These are phyloP conservation scores for Staurois parvus DNA, from an alignment of 2,797 vertebrate genomes.

Conservation along the genomic window DNA sequence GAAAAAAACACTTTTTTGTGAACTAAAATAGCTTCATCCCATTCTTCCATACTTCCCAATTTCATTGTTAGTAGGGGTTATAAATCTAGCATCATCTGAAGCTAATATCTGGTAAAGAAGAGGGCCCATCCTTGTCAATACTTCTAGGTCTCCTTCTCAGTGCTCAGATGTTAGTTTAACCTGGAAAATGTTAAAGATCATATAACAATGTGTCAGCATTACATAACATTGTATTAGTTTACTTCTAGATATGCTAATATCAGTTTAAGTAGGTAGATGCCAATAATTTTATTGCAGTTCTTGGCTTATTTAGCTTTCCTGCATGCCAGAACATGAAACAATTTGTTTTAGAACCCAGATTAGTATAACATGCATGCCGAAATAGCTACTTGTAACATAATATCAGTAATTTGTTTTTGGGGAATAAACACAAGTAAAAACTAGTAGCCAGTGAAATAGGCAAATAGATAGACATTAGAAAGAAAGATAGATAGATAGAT, in stretches of 20 bases:
- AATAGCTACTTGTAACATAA: neutral
- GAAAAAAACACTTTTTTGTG: neutral
- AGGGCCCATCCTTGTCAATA: neutral
- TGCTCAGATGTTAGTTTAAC: no score
- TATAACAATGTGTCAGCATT: neutral
- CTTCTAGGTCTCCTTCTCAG: neutral
- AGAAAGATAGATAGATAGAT: no score
- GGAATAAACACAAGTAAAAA: neutral
- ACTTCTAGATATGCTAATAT: conserved; percentile 2
- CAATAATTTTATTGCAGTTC: neutral
- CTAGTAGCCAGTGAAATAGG: neutral
- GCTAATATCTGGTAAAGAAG: no score
- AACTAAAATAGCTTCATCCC: neutral
- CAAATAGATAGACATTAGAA: no score
- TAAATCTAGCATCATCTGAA: no score
- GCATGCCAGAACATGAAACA: neutral
- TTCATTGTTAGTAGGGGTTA: no score
- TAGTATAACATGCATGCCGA: neutral
- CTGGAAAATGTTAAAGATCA: no score
- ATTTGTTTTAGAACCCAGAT: conserved; percentile 8
- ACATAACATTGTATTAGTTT: neutral
- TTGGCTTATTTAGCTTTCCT: neutral
- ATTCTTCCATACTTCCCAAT: no score
- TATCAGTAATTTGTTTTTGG: neutral
- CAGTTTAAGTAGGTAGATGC: neutral